Evolutionary conservation across 1,140 invertebrate genomes (phyloP).

Genomic region (Leguminivora glycinivorella): DNA sequence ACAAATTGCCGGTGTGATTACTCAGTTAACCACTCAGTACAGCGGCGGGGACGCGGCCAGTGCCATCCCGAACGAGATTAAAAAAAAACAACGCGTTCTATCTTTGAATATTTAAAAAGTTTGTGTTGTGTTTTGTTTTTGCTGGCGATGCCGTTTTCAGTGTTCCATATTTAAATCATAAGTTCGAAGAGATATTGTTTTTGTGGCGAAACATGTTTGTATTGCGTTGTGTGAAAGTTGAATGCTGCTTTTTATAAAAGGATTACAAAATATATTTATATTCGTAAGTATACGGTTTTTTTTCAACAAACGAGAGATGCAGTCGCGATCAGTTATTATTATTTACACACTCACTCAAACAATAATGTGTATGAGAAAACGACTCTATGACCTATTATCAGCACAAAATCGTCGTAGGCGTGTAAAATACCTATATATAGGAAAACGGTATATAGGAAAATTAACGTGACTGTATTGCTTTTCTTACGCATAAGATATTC

Average conservation of each 20-base stretch:
- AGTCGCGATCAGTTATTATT: no score
- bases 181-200: neutral
- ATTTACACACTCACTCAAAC: no score
- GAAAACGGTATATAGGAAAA: no score
- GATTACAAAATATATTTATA: neutral
- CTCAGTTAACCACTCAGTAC: conserved; percentile 69
- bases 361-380: no score
- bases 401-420: no score
- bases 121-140: neutral
- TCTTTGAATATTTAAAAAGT: neutral
- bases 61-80: conserved; percentile 41
- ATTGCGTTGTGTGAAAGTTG: neutral
- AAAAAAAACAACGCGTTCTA: conserved; percentile 30
- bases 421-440: no score
- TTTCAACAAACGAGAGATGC: neutral
- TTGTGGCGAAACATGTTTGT: neutral
- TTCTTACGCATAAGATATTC: conserved; percentile 28
- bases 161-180: neutral
- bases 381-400: no score
- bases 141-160: neutral
- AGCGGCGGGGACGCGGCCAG: conserved; percentile 52
- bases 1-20: conserved; percentile 74
- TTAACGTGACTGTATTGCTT: no score
- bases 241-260: neutral
- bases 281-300: neutral